phyloP scores from a whole-genome alignment of 2,113 vertebrate genomes.

The Mirza zaza region DNA sequence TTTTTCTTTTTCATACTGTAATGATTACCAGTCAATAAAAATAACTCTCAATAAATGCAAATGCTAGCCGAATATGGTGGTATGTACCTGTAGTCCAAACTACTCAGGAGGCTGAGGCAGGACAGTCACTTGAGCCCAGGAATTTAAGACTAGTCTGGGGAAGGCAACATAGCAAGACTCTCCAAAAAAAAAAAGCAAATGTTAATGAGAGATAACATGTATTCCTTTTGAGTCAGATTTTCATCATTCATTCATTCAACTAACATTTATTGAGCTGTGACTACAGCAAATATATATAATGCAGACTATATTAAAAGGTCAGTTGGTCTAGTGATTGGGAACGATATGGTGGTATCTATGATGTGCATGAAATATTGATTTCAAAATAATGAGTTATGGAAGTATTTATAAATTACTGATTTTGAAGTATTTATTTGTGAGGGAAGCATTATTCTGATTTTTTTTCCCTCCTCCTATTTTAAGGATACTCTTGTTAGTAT shows the following conservation, averaged over 20 bases:
- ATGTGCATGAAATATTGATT: conserved; percentile 27
- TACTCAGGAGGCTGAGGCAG: too few relatives aligned
- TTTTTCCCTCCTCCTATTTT: neutral
- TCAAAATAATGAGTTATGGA: conserved; percentile 41
- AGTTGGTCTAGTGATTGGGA: neutral
- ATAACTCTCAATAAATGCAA: neutral
- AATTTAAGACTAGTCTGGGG: too few relatives aligned
- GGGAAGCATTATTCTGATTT: conserved; percentile 26
- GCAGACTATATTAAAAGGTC: neutral
- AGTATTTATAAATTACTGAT: conserved; percentile 1
- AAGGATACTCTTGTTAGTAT: conserved; percentile 93
- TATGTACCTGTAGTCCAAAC: too few relatives aligned
- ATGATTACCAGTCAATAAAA: conserved; percentile 31
- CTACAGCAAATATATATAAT: neutral
- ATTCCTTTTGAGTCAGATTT: conserved; percentile 20
- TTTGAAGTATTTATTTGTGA: conserved; percentile 32
- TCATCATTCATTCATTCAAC: neutral
- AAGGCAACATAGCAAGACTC: too few relatives aligned
- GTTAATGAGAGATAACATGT: neutral
- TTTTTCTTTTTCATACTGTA: conserved; percentile 39
- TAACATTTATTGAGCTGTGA: conserved; percentile 15
- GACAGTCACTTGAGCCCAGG: too few relatives aligned
- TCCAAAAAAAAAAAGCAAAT: neutral
- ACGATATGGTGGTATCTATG: neutral
- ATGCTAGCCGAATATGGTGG: neutral